Evolutionary conservation across 2,888 invertebrate genomes (phyloP), one percentile per base, ranked within the genome.

Genomic region (Pocota personata): DNA sequence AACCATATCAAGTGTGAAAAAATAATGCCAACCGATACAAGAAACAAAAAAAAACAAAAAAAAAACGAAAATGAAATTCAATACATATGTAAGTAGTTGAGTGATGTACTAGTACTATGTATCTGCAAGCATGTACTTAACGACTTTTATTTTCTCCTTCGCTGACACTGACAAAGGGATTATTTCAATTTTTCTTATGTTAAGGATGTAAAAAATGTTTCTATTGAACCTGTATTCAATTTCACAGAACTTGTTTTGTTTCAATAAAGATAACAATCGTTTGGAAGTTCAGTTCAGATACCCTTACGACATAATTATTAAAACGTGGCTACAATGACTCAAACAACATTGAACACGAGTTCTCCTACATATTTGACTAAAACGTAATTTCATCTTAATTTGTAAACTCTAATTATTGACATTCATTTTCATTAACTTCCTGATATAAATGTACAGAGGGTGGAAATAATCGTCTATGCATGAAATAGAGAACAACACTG

Each of bases 51-150:
- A 14, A 30, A 30, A 30, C 24, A 24, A 19, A 14, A 30, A 30
- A 30, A 10, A 24, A 24, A 3, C 16, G 19, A 57, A 16, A 16
- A 10, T 57, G n/a, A 32, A 19, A 35, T 19, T 43, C 24, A 30
- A 69, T 69, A 40, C 55, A n/a, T n/a, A n/a, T n/a, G n/a, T n/a
- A 55, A 69, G 52, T 40, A 40, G 69, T 69, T 43, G 55, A 69
- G 24, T 43, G 52, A 19, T 27, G 52, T 35, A 37, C 14, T 27
- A n/a, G 10, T 12, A 37, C 12, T 37, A 37, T 37, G n/a, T 37
- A 21, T 60, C 14, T 19, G n/a, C n/a, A n/a, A n/a, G 52, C 35
- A 52, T 43, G 69, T 55, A 55, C 55, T 67, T 67, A 14, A 16
- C 16, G 27, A n/a, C n/a, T 4, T 55, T 69, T 55, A 1, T 43